Evolutionary conservation across 2,797 vertebrate species (phyloP).

Genomic region (Eulemur albifrons): DNA sequence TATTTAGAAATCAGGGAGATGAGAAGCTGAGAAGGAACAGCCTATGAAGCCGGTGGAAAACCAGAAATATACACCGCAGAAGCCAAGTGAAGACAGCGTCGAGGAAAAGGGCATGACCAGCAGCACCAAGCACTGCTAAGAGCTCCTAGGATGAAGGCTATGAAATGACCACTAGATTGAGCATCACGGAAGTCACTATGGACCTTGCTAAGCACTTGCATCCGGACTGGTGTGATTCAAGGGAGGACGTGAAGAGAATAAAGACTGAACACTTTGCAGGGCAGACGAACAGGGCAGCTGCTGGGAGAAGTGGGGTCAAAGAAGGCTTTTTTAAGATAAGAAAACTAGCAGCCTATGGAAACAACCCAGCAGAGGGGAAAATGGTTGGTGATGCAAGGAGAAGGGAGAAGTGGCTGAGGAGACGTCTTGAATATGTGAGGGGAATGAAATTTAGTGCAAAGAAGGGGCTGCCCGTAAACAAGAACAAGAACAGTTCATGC

Average conservation of each 20-base stretch:
- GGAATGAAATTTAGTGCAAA: background rate
- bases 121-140: background rate
- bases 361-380: background rate
- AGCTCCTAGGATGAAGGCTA: background rate
- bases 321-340: background rate
- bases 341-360: background rate
- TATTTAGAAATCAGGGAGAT: background rate
- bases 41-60: background rate
- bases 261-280: background rate
- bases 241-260: background rate
- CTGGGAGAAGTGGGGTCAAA: background rate
- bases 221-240: fast-evolving
- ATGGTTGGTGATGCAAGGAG: background rate
- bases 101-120: background rate
- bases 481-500: background rate
- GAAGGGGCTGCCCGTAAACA: background rate
- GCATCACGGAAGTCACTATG: fast-evolving
- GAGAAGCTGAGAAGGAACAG: background rate
- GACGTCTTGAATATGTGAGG: background rate
- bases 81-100: background rate
- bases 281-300: background rate
- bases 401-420: background rate
- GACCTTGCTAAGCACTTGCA: background rate
- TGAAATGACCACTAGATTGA: background rate
- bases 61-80: background rate